phyloP scores from a whole-genome alignment of 2,888 invertebrate genomes.

The Agrotis ipsilon region DNA sequence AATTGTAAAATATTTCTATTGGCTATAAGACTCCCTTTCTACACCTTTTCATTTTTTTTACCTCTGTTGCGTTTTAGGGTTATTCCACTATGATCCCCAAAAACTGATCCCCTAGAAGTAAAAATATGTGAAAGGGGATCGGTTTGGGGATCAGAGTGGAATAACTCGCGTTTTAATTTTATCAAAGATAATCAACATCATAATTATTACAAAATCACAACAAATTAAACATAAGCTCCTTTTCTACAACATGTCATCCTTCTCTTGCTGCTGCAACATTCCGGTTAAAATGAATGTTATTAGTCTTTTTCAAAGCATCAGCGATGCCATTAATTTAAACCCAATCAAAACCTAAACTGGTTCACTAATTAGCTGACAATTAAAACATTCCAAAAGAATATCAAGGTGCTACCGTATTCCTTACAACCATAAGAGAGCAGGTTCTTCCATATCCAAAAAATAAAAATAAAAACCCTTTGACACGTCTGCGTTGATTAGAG shows the following conservation, averaged over 20 bases:
- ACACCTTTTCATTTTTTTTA: too few species aligned
- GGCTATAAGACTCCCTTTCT: too few species aligned
- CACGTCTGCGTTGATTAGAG: constrained; percentile 53
- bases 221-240: not conserved
- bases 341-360: constrained; percentile 14
- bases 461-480: constrained; percentile 2
- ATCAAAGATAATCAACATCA: too few species aligned
- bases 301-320: not conserved
- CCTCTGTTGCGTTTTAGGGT: too few species aligned
- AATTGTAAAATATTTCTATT: constrained; percentile 1
- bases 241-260: too few species aligned
- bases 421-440: constrained; percentile 25
- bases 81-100: too few species aligned
- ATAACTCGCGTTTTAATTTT: too few species aligned
- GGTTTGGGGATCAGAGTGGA: too few species aligned
- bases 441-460: constrained; percentile 16
- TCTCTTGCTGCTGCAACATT: not conserved
- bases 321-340: not conserved
- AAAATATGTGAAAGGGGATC: too few species aligned
- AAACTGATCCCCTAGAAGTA: too few species aligned
- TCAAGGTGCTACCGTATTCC: constrained; percentile 47
- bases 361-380: constrained; percentile 34
- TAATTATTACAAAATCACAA: too few species aligned
- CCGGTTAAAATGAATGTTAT: not conserved
- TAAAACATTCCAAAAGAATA: not conserved